phyloP scores from a whole-genome alignment of 2,888 invertebrate genomes.

The Octodonta nipae region DNA sequence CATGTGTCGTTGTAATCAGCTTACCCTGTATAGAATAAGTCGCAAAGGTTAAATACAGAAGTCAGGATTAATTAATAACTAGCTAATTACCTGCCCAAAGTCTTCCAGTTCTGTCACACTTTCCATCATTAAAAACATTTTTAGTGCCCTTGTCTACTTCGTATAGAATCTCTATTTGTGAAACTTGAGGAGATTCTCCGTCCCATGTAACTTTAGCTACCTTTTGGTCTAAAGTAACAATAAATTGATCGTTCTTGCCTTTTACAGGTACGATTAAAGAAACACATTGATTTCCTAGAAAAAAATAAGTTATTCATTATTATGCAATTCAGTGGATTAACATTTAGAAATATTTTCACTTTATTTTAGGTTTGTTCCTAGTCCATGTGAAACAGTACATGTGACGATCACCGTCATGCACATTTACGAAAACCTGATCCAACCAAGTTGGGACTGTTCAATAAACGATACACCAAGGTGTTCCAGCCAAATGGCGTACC shows the following conservation, averaged over 20 bases:
- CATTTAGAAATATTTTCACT: too few species aligned
- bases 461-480: too few species aligned
- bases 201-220: slow-evolving; percentile 53
- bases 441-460: too few species aligned
- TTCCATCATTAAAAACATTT: slow-evolving; percentile 67
- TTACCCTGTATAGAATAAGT: too few species aligned
- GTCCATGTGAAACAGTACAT: neutral
- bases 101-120: slow-evolving; percentile 59
- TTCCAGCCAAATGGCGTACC: too few species aligned
- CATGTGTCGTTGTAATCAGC: too few species aligned
- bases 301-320: neutral
- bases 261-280: slow-evolving; percentile 52
- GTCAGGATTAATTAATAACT: too few species aligned
- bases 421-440: too few species aligned
- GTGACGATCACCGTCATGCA: too few species aligned
- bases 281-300: slow-evolving; percentile 15
- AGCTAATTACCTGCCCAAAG: slow-evolving; percentile 45
- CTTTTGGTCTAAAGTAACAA: slow-evolving; percentile 46
- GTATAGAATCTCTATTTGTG: slow-evolving; percentile 38
- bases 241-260: slow-evolving; percentile 45
- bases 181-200: slow-evolving; percentile 41
- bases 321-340: slow-evolving; percentile 1
- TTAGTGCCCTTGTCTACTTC: slow-evolving; percentile 42
- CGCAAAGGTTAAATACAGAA: too few species aligned
- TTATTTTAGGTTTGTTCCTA: too few species aligned